A percentile compares a stretch with the other conserved stretches of the same genome.
Evolutionary conservation across 2,888 invertebrate genomes (phyloP).

Genomic region (Diabrotica balteata): DNA sequence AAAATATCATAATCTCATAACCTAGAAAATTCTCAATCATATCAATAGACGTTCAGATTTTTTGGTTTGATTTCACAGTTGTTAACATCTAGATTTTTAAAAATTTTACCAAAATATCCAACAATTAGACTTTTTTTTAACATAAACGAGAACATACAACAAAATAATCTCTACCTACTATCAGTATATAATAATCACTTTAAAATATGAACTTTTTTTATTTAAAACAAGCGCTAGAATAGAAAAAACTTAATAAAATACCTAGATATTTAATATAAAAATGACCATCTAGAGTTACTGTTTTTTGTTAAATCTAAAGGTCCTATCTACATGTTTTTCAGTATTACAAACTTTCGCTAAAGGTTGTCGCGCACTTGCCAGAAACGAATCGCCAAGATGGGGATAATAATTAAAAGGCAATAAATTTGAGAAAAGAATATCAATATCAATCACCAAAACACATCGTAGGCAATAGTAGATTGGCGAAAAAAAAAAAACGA

Average conservation of each 20-base stretch:
- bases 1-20: constrained; percentile 35
- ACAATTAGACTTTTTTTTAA: constrained; percentile 35
- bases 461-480: too few relatives aligned
- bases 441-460: too few relatives aligned
- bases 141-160: constrained; percentile 36
- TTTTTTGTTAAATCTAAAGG: constrained; percentile 20
- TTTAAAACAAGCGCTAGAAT: constrained; percentile 39
- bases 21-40: constrained; percentile 28
- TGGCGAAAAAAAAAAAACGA: too few relatives aligned
- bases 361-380: too few relatives aligned
- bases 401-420: too few relatives aligned
- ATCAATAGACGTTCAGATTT: constrained; percentile 27
- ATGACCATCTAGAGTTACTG: constrained; percentile 25
- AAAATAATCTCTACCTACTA: constrained; percentile 33
- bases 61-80: constrained; percentile 40
- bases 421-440: too few relatives aligned
- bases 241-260: constrained; percentile 40
- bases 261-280: constrained; percentile 31
- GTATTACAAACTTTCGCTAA: not conserved
- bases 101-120: constrained; percentile 35
- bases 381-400: too few relatives aligned
- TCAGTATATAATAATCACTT: constrained; percentile 37
- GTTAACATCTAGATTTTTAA: constrained; percentile 32
- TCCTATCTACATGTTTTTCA: constrained; percentile 17
- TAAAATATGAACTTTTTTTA: constrained; percentile 35